phyloP scores from a whole-genome alignment of 2,888 invertebrate genomes.

The Colostygia pectinataria region DNA sequence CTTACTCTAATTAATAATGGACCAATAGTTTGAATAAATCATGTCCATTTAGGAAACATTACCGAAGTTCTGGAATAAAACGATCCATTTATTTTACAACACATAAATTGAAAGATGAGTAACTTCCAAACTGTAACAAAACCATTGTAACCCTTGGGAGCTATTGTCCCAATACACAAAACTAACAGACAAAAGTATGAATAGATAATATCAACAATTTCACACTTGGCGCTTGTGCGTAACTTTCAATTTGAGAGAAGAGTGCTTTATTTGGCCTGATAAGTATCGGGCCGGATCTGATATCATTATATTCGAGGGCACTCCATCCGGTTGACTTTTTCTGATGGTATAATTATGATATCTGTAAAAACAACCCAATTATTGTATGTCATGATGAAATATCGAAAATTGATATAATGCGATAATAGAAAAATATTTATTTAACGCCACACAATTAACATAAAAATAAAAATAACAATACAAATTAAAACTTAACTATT shows the following conservation, averaged over 20 bases:
- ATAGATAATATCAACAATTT: conserved; percentile 73
- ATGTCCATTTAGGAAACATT: too few relatives aligned
- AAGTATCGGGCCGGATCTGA: conserved; percentile 63
- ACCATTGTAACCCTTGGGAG: conserved; percentile 15
- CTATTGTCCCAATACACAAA: conserved; percentile 39
- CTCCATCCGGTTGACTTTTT: conserved; percentile 55
- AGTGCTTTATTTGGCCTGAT: conserved; percentile 66
- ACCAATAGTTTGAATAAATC: too few relatives aligned
- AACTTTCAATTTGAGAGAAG: conserved; percentile 56
- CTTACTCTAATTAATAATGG: too few relatives aligned
- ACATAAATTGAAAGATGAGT: background rate
- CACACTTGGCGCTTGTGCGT: conserved; percentile 65
- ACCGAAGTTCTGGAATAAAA: too few relatives aligned
- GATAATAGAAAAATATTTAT: too few relatives aligned
- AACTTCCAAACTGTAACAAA: background rate
- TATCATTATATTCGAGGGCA: conserved; percentile 58
- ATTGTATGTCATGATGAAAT: background rate
- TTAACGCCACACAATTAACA: too few relatives aligned
- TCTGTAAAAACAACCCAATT: background rate
- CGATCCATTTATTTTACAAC: too few relatives aligned
- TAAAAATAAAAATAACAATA: too few relatives aligned
- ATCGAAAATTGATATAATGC: background rate
- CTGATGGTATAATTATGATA: conserved; percentile 43
- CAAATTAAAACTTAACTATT: too few relatives aligned
- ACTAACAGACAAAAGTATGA: conserved; percentile 48